Evolutionary conservation across 2,888 invertebrate genomes (phyloP).

Genomic region (Ormyrus pomaceus): DNA sequence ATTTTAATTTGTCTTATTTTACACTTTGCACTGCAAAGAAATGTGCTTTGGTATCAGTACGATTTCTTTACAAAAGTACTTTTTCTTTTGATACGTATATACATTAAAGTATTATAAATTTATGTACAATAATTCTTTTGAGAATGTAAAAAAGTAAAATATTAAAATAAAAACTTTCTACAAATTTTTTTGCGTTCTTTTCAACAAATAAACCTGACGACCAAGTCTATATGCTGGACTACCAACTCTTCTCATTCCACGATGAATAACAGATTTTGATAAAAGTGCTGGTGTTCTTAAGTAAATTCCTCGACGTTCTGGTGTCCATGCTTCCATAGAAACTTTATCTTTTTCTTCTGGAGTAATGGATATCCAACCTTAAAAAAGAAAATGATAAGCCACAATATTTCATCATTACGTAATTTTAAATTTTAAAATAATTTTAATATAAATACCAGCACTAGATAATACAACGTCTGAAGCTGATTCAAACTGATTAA

Average conservation of each 20-base stretch:
- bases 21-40: conserved; percentile 53
- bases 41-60: conserved; percentile 45
- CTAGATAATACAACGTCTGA: conserved; percentile 92
- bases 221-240: conserved; percentile 75
- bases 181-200: neutral
- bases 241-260: conserved; percentile 81
- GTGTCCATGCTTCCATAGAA: conserved; percentile 85
- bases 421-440: conserved; percentile 19
- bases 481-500: conserved; percentile 73
- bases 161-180: neutral
- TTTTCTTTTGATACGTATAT: too few species aligned
- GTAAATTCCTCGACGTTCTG: conserved; percentile 85
- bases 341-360: conserved; percentile 76
- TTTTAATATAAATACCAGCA: conserved; percentile 77
- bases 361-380: conserved; percentile 87
- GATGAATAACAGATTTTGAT: conserved; percentile 81
- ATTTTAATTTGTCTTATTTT: conserved; percentile 33
- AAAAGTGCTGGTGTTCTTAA: conserved; percentile 84
- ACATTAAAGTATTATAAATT: neutral
- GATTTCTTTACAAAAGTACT: conserved; percentile 51
- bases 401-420: conserved; percentile 28
- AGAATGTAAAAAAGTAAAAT: too few species aligned
- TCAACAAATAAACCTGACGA: conserved; percentile 57
- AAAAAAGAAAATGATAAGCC: conserved; percentile 40
- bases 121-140: too few species aligned